Evolutionary conservation across 2,113 vertebrate species (phyloP).

Genomic region (Aptenodytes forsteri): DNA sequence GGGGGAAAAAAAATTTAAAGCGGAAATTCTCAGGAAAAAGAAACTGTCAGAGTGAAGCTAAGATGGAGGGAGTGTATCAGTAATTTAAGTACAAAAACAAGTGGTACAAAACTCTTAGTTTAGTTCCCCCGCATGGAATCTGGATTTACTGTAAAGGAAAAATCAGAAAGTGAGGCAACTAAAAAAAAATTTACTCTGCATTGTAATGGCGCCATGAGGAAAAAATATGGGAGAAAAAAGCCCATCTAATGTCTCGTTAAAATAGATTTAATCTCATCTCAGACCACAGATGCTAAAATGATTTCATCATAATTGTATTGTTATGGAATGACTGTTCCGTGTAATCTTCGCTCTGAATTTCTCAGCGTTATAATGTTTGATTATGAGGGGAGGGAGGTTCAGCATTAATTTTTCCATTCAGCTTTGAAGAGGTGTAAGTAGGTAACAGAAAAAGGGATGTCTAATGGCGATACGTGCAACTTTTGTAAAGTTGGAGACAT

Average conservation of each 20-base stretch:
- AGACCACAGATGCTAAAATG: conserved; percentile 57
- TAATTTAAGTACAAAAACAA: background rate
- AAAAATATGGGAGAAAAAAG: conserved; percentile 26
- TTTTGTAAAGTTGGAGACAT: conserved; percentile 1
- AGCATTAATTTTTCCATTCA: conserved; percentile 58
- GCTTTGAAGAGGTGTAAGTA: conserved; percentile 21
- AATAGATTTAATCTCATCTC: conserved; percentile 58
- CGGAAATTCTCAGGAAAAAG: background rate
- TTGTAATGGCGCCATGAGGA: background rate
- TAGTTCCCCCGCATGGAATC: background rate
- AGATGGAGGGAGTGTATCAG: background rate
- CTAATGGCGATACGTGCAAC: conserved; percentile 12
- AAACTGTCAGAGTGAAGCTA: background rate
- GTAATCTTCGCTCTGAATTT: conserved; percentile 36
- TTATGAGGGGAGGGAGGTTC: conserved; percentile 29
- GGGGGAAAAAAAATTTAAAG: background rate
- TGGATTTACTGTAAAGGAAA: background rate
- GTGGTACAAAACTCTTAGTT: background rate
- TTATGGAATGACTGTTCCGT: conserved; percentile 34
- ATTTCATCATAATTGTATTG: conserved; percentile 68
- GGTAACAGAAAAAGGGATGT: conserved; percentile 17
- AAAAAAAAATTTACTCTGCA: background rate
- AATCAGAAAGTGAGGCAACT: background rate
- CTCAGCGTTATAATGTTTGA: conserved; percentile 30
- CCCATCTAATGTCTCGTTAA: conserved; percentile 27